Evolutionary conservation across 2,797 vertebrate species (phyloP).

Genomic region (Pteropus rufus): DNA sequence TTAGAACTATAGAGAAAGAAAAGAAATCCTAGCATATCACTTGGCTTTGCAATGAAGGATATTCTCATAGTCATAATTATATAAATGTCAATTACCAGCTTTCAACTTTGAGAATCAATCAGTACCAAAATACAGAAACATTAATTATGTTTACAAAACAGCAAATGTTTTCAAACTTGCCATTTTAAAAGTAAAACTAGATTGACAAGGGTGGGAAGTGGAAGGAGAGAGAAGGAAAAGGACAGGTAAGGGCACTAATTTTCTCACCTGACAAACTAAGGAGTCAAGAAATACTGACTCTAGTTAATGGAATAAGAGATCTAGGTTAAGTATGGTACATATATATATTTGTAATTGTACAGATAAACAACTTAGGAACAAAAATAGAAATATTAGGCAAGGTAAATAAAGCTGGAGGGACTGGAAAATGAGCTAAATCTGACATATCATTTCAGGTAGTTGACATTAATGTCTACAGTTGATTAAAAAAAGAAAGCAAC

Average conservation of each 20-base stretch:
- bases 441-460: not conserved
- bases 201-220: not conserved
- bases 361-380: not conserved
- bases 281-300: not conserved
- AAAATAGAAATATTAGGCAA: not conserved
- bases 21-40: not conserved
- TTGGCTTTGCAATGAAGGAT: not conserved
- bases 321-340: not conserved
- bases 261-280: not conserved
- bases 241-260: not conserved
- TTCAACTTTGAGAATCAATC: not conserved
- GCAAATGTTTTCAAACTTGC: not conserved
- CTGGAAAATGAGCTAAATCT: not conserved
- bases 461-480: not conserved
- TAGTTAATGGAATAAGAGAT: not conserved
- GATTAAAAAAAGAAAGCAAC: not conserved
- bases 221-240: not conserved
- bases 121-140: not conserved
- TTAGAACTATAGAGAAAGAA: not conserved
- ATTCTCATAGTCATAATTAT: not conserved
- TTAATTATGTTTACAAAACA: not conserved
- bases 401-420: not conserved
- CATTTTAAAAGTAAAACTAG: not conserved
- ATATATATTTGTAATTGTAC: not conserved
- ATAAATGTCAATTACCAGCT: not conserved